Conservation (phyloP, 2,888 invertebrate genomes). For the Macroteleia sp. region DNA sequence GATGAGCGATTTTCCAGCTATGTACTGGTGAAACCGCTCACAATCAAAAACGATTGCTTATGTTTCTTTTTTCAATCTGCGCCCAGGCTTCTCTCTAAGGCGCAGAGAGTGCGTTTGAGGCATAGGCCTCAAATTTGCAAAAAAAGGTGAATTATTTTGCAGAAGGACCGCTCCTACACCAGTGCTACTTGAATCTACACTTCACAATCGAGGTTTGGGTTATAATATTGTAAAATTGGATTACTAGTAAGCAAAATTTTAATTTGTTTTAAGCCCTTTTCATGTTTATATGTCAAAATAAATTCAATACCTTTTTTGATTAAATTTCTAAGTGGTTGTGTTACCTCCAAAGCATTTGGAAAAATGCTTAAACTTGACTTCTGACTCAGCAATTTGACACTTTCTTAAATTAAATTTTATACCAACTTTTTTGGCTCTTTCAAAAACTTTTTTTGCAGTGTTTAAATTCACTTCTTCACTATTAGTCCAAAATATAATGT, state of each 20-base stretch:
- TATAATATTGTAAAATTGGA: slow-evolving; percentile 58
- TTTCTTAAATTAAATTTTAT: slow-evolving; percentile 53
- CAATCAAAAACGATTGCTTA: slow-evolving; percentile 62
- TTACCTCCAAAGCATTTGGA: slow-evolving; percentile 65
- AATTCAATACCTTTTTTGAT: not conserved
- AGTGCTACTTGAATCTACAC: slow-evolving; percentile 66
- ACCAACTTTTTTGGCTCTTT: too few species aligned
- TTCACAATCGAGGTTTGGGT: slow-evolving; percentile 35
- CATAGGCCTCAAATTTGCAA: too few species aligned
- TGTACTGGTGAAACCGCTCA: slow-evolving; percentile 64
- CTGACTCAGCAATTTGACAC: slow-evolving; percentile 66
- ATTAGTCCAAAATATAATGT: slow-evolving; percentile 46
- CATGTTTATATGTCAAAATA: slow-evolving; percentile 33
- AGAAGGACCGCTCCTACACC: slow-evolving; percentile 62
- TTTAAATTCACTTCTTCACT: too few species aligned
- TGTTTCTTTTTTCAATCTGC: slow-evolving; percentile 64
- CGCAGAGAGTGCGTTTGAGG: slow-evolving; percentile 33
- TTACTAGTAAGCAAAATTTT: slow-evolving; percentile 39
- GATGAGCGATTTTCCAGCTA: slow-evolving; percentile 57
- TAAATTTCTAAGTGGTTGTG: slow-evolving; percentile 21
- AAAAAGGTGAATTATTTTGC: slow-evolving; percentile 56
- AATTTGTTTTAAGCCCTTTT: slow-evolving; percentile 44
- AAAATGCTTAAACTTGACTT: slow-evolving; percentile 70
- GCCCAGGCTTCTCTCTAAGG: slow-evolving; percentile 57
- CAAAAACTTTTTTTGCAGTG: too few species aligned